A percentile compares a stretch with the other conserved stretches of the same genome.
Evolutionary conservation across 2,888 invertebrate genomes (phyloP).

Genomic region (Leucania comma): DNA sequence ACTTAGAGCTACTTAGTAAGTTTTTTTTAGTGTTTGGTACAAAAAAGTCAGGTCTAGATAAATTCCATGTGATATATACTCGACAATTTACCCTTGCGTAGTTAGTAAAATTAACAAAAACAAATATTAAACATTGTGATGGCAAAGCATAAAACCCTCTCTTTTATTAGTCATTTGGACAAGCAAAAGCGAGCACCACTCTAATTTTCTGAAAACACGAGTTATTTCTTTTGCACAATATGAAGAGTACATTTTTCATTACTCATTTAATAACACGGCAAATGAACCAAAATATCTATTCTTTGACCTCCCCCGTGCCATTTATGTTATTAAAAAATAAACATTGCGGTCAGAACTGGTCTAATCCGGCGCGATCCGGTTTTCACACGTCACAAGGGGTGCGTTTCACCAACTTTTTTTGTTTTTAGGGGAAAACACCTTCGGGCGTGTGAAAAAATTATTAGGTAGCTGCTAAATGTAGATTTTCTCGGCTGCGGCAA

Average conservation of each 20-base stretch:
- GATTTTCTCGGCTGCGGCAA: conserved; percentile 56
- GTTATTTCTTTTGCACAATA: conserved; percentile 17
- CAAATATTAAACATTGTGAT: conserved; percentile 22
- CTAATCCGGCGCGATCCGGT: conserved; percentile 67
- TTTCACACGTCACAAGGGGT: conserved; percentile 61
- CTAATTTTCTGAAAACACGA: conserved; percentile 35
- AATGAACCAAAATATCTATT: conserved; percentile 36
- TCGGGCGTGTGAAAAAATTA: conserved; percentile 57
- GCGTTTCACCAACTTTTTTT: conserved; percentile 54
- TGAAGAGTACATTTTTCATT: conserved; percentile 39
- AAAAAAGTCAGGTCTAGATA: background rate
- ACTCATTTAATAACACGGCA: conserved; percentile 21
- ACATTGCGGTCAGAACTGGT: conserved; percentile 66
- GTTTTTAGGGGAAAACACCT: conserved; percentile 53
- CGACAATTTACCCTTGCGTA: background rate
- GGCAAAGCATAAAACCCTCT: conserved; percentile 20
- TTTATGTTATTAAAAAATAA: conserved; percentile 68
- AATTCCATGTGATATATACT: background rate
- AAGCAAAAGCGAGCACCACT: conserved; percentile 19
- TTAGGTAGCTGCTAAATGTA: conserved; percentile 60
- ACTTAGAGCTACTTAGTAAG: background rate
- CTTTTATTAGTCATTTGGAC: conserved; percentile 31
- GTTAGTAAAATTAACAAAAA: conserved; percentile 30
- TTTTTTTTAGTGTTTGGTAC: background rate
- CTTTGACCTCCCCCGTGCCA: conserved; percentile 48